These are phyloP conservation scores for Cotesia congregata DNA, from an alignment of 2,888 invertebrate genomes.

Conservation along the genomic window DNA sequence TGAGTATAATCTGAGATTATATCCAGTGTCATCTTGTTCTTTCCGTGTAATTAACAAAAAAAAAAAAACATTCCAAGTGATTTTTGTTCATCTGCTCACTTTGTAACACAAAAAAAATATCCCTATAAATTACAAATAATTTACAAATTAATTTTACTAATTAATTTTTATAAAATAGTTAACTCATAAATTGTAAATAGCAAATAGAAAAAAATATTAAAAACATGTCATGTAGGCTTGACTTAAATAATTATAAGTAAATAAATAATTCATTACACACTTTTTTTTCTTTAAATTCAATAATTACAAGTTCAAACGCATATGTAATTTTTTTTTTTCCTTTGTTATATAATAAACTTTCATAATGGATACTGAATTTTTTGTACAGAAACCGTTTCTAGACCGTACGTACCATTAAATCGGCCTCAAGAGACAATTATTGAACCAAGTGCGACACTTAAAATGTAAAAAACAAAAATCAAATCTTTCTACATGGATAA, in stretches of 20 bases:
- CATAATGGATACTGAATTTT: constrained; percentile 20
- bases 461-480: constrained; percentile 1
- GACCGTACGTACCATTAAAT: constrained; percentile 26
- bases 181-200: constrained; percentile 19
- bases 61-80: not conserved
- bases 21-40: too few species aligned
- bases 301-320: constrained; percentile 45
- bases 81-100: too few species aligned
- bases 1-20: too few species aligned
- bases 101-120: too few species aligned
- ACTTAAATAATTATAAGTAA: constrained; percentile 53
- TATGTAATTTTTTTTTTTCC: constrained; percentile 13
- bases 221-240: constrained; percentile 59
- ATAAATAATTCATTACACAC: constrained; percentile 59
- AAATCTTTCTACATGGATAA: constrained; percentile 1
- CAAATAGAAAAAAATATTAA: constrained; percentile 42
- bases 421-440: not conserved
- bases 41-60: not conserved
- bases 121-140: too few species aligned
- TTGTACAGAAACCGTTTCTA: constrained; percentile 24
- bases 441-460: not conserved
- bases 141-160: too few species aligned
- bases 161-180: too few species aligned
- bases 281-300: constrained; percentile 28
- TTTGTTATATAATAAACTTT: not conserved